Percentiles rank a stretch among this genome's conserved stretches.
These are phyloP conservation scores for Pangasius macronema DNA, from an alignment of 2,797 vertebrate genomes.

Conservation along the genomic window DNA sequence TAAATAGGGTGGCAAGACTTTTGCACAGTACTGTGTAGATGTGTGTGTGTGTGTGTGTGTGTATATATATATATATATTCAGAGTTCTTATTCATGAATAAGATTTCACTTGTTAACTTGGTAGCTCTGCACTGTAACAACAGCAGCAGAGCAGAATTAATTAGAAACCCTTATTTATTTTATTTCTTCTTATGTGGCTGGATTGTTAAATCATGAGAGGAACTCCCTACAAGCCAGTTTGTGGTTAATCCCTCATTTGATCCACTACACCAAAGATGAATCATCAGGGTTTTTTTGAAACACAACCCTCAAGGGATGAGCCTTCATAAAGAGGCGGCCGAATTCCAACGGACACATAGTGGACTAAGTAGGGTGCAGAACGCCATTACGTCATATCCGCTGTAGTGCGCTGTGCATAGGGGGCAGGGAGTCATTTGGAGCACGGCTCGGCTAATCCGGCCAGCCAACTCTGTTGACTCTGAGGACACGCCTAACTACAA, in stretches of 20 bases:
- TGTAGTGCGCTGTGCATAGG: not conserved
- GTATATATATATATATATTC: too few relatives aligned
- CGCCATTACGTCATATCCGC: too few relatives aligned
- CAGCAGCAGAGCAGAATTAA: not conserved
- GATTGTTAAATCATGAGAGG: not conserved
- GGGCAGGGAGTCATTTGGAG: not conserved
- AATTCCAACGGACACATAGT: not conserved
- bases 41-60: too few relatives aligned
- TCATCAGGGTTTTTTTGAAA: not conserved
- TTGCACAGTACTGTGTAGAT: too few relatives aligned
- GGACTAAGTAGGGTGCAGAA: not conserved
- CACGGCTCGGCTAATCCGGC: not conserved
- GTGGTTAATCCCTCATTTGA: not conserved
- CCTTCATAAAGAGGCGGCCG: not conserved
- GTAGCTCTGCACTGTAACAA: not conserved
- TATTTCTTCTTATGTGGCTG: not conserved
- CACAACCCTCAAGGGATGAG: not conserved
- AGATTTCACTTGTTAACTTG: not conserved
- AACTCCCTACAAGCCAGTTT: not conserved
- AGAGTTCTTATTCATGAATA: not conserved
- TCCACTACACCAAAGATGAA: not conserved
- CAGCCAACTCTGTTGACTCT: not conserved
- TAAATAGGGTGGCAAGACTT: too few relatives aligned
- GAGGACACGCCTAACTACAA: slow-evolving; percentile 30
- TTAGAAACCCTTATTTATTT: not conserved